A percentile compares a stretch with the other conserved stretches of the same genome.
These are phyloP conservation scores for Coluber constrictor DNA, from an alignment of 2,797 vertebrate genomes.

Conservation along the genomic window DNA sequence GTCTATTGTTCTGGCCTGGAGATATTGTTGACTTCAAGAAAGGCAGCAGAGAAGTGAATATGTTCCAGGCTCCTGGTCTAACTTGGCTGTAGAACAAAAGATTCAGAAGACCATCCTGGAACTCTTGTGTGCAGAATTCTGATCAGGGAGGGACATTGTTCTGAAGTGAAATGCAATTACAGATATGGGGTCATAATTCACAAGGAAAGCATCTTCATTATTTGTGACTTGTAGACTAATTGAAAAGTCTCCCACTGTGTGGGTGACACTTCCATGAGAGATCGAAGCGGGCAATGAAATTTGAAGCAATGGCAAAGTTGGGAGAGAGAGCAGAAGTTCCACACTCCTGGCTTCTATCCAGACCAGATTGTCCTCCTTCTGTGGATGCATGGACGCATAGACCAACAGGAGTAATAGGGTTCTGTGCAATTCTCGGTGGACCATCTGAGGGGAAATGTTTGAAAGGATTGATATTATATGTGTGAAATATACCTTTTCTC, in stretches of 20 bases:
- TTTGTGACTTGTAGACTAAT: neutral
- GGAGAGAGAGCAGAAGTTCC: neutral
- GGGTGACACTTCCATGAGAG: neutral
- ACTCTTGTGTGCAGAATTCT: neutral
- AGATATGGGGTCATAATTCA: conserved; percentile 8
- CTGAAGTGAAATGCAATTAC: neutral
- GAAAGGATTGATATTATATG: neutral
- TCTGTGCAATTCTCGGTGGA: neutral
- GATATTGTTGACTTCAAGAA: neutral
- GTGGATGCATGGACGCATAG: neutral
- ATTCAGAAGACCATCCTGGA: neutral
- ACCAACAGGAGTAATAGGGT: neutral
- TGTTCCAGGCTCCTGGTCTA: neutral
- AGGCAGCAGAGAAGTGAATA: neutral
- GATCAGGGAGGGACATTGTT: neutral
- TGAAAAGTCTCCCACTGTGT: conserved; percentile 22
- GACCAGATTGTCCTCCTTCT: neutral
- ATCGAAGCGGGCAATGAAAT: neutral
- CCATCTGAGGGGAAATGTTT: neutral
- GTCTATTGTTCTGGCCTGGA: neutral
- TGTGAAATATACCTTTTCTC: neutral
- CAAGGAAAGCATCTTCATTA: neutral
- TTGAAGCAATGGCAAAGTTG: neutral
- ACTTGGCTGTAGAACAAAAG: neutral
- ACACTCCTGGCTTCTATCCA: neutral